Conservation (phyloP, 1,140 invertebrate genomes). For the Trichonephila inaurata region DNA sequence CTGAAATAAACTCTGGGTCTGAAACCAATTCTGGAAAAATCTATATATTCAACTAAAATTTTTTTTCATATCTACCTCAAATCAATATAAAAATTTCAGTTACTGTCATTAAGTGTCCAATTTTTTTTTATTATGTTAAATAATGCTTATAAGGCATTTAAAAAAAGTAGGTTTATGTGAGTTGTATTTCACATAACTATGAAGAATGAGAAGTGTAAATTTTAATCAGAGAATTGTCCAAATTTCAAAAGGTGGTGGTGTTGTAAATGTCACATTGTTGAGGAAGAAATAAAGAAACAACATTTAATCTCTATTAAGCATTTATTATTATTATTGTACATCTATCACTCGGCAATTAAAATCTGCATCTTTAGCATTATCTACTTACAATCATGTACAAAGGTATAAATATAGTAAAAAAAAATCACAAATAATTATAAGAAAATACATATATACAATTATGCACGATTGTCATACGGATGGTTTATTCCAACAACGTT, state of each 20-base stretch:
- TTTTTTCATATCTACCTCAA: no score
- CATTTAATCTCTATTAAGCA: constrained; percentile 37
- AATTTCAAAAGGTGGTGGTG: not conserved
- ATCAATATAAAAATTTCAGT: no score
- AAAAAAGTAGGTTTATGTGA: no score
- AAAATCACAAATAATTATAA: constrained; percentile 73
- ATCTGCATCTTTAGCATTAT: constrained; percentile 32
- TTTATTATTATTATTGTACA: constrained; percentile 49
- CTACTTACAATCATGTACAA: constrained; percentile 75
- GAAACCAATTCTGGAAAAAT: no score
- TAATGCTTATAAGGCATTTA: no score
- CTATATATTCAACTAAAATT: no score
- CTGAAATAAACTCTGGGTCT: not conserved
- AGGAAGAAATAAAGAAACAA: not conserved
- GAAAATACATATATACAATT: constrained; percentile 74
- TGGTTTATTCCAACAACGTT: not conserved
- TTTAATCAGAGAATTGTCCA: no score
- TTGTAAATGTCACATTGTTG: not conserved
- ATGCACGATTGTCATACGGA: constrained; percentile 64
- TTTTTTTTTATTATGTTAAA: no score
- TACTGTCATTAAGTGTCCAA: no score
- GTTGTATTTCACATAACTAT: no score
- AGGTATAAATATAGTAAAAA: constrained; percentile 61
- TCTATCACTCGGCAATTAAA: constrained; percentile 71
- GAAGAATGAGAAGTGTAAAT: no score